Base-by-base conservation (phyloP, 1,140 invertebrate species). In the Halesus radiatus region DNA sequence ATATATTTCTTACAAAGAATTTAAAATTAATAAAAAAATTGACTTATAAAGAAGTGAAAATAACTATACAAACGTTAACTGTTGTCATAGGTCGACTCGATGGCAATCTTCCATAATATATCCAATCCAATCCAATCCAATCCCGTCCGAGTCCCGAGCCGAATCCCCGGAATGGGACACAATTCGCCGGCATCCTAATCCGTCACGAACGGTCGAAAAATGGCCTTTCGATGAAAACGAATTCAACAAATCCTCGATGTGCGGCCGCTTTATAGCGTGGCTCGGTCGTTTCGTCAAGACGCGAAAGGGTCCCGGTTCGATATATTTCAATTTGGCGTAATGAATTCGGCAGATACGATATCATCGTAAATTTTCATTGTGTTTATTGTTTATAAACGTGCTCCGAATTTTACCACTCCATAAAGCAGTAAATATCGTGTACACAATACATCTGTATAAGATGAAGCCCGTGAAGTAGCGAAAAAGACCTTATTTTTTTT, bases 181-280 rank as follows among this genome's bases (percentile, higher is more conserved):
- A 60, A 60, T 60, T 60, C 54, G n/a, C 8, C 10, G 18, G 10
- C 18, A 3, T 22, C 56, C 23, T 60, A 60, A 60, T 60, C 56
- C 56, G 23, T 60, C 56, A 60, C 56, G 56, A 23, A 60, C 56
- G 56, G 23, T 13, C 56, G 56, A 18, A 60, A 60, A 60, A 60
- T 22, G 56, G 16, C n/a, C 56, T 60, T 20, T 60, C 56, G 15
- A 60, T 60, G 56, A 60, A 60, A 18, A 23, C 56, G 56, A 60
- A 60, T 60, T 18, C 18, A 60, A 60, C 20, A 60, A 60, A 60
- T 60, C 56, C 56, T 3, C 20, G 18, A 23, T 22, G 56, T 60
- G 18, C 23, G 56, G 56, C 20, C 8, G 56, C 23, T 13, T 60
- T 60, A 60, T 20, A 6, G 56, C 8, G 56, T 13, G 8, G 37